These are phyloP conservation scores for Agrotis clavis DNA, from an alignment of 2,888 invertebrate genomes.

Conservation along the genomic window DNA sequence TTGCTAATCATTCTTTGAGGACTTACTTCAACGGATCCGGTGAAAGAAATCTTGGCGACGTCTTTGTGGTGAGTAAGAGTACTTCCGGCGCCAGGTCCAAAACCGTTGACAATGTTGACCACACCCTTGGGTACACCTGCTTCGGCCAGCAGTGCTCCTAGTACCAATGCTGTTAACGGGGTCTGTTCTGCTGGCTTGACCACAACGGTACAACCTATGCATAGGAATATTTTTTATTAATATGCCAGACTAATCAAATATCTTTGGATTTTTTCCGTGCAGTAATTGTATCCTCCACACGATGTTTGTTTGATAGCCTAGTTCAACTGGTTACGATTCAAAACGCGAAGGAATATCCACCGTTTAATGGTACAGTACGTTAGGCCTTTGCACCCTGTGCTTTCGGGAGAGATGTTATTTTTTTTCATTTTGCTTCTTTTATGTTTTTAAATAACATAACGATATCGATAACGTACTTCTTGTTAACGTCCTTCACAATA, in stretches of 20 bases:
- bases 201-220: slow-evolving; percentile 94
- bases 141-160: slow-evolving; percentile 95
- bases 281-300: background rate
- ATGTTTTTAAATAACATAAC: too few relatives aligned
- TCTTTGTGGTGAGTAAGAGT: slow-evolving; percentile 93
- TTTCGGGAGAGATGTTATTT: too few relatives aligned
- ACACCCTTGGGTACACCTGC: slow-evolving; percentile 98
- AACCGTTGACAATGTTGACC: slow-evolving; percentile 96
- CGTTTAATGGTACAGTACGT: too few relatives aligned
- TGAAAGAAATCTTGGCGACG: slow-evolving; percentile 97
- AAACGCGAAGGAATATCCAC: too few relatives aligned
- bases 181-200: slow-evolving; percentile 99
- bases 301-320: too few relatives aligned
- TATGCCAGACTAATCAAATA: background rate
- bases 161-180: slow-evolving; percentile 95
- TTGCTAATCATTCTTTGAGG: background rate
- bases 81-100: slow-evolving; percentile 94
- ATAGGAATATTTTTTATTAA: background rate
- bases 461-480: too few relatives aligned
- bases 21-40: slow-evolving; percentile 89
- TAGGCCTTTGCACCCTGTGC: too few relatives aligned
- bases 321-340: too few relatives aligned
- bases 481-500: too few relatives aligned
- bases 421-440: too few relatives aligned
- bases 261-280: background rate